Base-by-base conservation (phyloP, 2,888 invertebrate species). In the Drosophila kambysellisi region DNA sequence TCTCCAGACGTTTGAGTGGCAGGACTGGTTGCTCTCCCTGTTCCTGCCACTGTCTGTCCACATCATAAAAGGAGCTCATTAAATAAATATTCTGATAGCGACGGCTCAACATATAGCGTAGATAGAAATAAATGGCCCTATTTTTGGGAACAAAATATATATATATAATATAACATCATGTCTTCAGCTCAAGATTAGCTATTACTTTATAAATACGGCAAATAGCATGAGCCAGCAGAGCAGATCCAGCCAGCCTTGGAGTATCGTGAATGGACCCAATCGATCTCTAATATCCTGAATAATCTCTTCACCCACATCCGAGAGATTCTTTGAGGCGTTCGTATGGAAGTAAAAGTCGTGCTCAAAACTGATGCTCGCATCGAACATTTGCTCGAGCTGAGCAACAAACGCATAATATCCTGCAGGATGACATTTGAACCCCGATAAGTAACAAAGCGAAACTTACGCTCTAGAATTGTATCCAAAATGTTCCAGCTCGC, bases 21-120 rank as follows among this genome's bases (percentile, higher is more conserved):
- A 97, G 87, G 0, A 96, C 94, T 0, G 95, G 95, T 77, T 95
- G 95, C 77, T 95, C 94, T 3, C 95, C 94, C 69, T 95, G 93
- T 57, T 94, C 93, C 0, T 94, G 94, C 75, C 96, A 94, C 74
- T 94, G 93, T 35, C 94, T 82, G 83, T 97, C 96, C 39, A 97
- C 94, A 41, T 94, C 94, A 1, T 95, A 93, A 53, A 97, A 94
- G 77, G 96, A 94, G 67, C 94, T 94, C 0, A 95, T 96, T 0
- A 97, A 94, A 84, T 95, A 97, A 15, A 94, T 94, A 88, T 97
- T 97, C 88, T 97, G 96, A 86, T 95, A 97, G 4, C 95, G 94
- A 12, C 95, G 95, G 68, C 94, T 94, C 0, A 95, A 95, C 83
- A 96, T 93, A 92, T 95, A 97, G 93, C 95, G 96, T 80, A 95